These are phyloP conservation scores for Ethmia dodecea DNA, from an alignment of 2,888 invertebrate species.

Conservation along the genomic window DNA sequence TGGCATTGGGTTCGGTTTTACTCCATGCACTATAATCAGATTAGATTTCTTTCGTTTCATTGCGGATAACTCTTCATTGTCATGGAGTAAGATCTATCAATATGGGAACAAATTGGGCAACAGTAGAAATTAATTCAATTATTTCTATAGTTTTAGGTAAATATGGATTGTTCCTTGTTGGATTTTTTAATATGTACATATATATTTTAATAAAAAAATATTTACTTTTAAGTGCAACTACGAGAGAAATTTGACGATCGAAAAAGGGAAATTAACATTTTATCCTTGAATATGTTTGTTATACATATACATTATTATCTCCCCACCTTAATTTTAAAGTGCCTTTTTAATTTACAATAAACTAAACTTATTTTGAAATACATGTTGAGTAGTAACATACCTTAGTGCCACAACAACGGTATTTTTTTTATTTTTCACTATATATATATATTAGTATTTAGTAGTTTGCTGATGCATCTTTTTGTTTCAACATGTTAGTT, in stretches of 20 bases:
- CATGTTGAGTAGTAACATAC: constrained; percentile 39
- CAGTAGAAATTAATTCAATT: constrained; percentile 21
- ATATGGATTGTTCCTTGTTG: constrained; percentile 51
- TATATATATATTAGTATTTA: constrained; percentile 41
- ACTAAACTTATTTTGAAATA: constrained; percentile 36
- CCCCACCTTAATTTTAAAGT: constrained; percentile 67
- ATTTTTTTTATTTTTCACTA: constrained; percentile 25
- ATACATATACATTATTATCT: constrained; percentile 40
- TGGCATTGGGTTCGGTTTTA: constrained; percentile 54
- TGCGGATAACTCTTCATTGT: constrained; percentile 19
- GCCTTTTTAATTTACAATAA: constrained; percentile 54
- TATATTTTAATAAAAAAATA: constrained; percentile 51
- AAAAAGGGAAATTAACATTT: constrained; percentile 44
- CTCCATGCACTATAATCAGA: constrained; percentile 8
- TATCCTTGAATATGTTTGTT: constrained; percentile 25
- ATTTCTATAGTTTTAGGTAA: constrained; percentile 35
- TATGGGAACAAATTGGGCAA: constrained; percentile 11
- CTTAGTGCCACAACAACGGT: constrained; percentile 37
- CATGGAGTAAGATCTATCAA: constrained; percentile 21
- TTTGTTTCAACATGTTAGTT: constrained; percentile 52
- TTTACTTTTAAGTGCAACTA: constrained; percentile 69
- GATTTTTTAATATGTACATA: constrained; percentile 57
- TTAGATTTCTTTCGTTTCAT: constrained; percentile 13
- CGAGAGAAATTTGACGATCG: constrained; percentile 62
- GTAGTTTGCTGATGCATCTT: constrained; percentile 49